Evolutionary conservation across 2,113 vertebrate species (phyloP), one percentile per base, ranked within the genome.

Genomic region (Grallaria varia): DNA sequence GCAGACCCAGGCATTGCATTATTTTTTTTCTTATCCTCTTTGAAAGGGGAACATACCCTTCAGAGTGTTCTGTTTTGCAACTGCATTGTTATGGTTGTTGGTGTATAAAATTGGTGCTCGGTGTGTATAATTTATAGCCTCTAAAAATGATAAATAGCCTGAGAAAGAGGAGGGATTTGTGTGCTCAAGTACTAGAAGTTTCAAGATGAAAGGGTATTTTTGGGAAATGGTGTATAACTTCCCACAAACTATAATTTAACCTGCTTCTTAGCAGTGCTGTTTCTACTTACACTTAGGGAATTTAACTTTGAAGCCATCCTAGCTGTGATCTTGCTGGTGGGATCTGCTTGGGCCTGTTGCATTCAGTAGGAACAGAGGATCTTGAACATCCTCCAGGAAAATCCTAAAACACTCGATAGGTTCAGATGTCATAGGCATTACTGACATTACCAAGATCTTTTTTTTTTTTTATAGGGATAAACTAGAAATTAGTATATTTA

Each of bases 131-230:
- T 97, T 96, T 98, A 97, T 96, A 96, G 96, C 94, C 95, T 96
- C 96, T 98, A 97, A 97, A 98, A 97, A 94, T 97, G 95, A 97
- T 96, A 97, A 97, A 98, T 97, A 88, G 69, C 90, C 50, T 90
- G 87, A 96, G 91, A 90, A 97, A 96, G 75, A 96, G 94, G 84
- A 97, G 63, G 94, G 94, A 97, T 97, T 96, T 98, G 89, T 97
- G 42, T 88, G 90, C 92, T 97, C 75, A 95, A 96, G 74, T 97
- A 87, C 84, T 97, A 72, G 93, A 94, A 95, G 86, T 97, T 97
- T 96, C 78, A 91, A 95, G 77, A 97, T 71, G 73, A 97, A 97
- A 97, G 93, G 96, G 93, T 97, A 96, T 96, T 87, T 96, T 85
- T 69, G 81, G 91, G 76, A 97, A 97, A 97, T 94, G 95, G 76